Base-by-base conservation (phyloP, 2,113 vertebrate genomes). In the Salvelinus alpinus region DNA sequence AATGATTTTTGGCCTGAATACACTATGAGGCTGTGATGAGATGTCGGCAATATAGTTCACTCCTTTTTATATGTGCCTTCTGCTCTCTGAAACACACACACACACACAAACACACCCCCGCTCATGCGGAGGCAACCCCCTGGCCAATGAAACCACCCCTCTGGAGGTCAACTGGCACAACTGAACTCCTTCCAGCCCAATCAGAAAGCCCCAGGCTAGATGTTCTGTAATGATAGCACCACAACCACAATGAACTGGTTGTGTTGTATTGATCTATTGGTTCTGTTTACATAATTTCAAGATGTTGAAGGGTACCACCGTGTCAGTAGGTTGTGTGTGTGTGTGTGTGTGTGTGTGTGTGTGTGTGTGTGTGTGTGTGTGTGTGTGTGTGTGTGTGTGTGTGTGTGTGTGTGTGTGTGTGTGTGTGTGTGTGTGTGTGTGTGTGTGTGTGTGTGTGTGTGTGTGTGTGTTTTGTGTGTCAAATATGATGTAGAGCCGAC, bases 71-170 rank as follows among this genome's bases (percentile, higher is more conserved):
- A 31, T 31, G 31, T 31, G 31, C 31, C 31, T 31, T 31, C 31
- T 31, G 31, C 31, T 31, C 31, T 31, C 31, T 66, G 72, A 78
- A 20, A 2, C 72, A 71, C 22, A 79, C 73, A 74, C 2, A 31
- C 73, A 27, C 71, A 22, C 64, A 64, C 64, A 27, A 2, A 27
- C 69, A 82, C 86, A 78, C 14, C 79, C 83, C 85, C 87, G 82
- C 86, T 75, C 79, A 78, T 67, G 80, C 74, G n/a, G 25, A 88
- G 88, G 86, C 89, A 78, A 86, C 77, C 86, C 85, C 81, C 78
- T 78, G 75, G 77, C 62, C 79, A 75, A 72, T 82, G 79, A 86
- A 90, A 86, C 60, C 74, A 76, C 47, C 82, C 84, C 80, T 78
- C 62, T 69, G 57, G 60, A 66, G 80, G 72, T 81, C 82, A 78